phyloP scores from a whole-genome alignment of 2,113 vertebrate genomes.

The Athene noctua region DNA sequence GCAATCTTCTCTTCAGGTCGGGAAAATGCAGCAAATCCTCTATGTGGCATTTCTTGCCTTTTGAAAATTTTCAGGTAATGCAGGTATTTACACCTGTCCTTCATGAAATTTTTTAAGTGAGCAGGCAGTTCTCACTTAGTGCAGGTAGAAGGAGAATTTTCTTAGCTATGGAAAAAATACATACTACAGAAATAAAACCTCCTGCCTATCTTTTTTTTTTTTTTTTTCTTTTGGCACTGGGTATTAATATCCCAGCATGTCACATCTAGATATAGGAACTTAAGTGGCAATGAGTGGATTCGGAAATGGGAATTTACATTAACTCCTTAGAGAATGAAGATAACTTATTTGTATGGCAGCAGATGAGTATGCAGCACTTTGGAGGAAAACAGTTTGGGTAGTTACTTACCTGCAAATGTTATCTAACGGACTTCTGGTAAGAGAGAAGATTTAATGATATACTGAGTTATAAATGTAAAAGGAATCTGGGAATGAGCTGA shows the following conservation, averaged over 20 bases:
- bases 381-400: not conserved
- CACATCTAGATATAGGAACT: not conserved
- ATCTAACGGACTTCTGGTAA: not conserved
- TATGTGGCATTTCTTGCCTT: accelerated
- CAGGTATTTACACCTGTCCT: not conserved
- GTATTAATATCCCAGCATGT: not conserved
- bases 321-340: not conserved
- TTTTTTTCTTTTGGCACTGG: not conserved
- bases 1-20: not conserved
- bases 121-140: not conserved
- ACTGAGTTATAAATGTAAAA: not conserved
- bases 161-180: not conserved
- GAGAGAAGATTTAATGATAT: not conserved
- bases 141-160: not conserved
- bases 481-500: not conserved
- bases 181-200: not conserved
- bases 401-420: not conserved
- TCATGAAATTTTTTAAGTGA: not conserved
- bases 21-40: not conserved
- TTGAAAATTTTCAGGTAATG: not conserved
- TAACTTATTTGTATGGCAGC: not conserved
- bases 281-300: not conserved
- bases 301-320: not conserved
- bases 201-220: not conserved
- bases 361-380: not conserved